A percentile compares a stretch with the other conserved stretches of the same genome.
Conservation (phyloP, 2,888 invertebrate species). For the Hyppa rectilinea region DNA sequence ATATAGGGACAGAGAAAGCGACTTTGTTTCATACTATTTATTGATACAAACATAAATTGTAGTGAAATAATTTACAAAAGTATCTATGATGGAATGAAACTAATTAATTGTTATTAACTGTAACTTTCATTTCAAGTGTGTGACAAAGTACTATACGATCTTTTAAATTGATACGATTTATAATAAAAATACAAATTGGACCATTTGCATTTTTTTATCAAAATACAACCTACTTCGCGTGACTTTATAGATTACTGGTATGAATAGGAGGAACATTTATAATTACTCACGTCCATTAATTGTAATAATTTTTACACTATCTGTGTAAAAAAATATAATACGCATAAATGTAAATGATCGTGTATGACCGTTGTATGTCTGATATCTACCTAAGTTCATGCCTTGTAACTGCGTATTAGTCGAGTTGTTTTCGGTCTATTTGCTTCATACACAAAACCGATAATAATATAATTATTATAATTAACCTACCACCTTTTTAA, state of each 20-base stretch:
- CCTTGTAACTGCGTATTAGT: slow-evolving; percentile 61
- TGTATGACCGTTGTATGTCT: slow-evolving; percentile 50
- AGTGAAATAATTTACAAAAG: not conserved
- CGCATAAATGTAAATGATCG: slow-evolving; percentile 44
- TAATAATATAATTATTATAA: slow-evolving; percentile 30
- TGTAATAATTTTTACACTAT: slow-evolving; percentile 42
- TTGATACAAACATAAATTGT: not conserved
- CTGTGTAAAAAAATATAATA: slow-evolving; percentile 48
- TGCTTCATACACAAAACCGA: slow-evolving; percentile 23
- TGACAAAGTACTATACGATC: slow-evolving; percentile 9
- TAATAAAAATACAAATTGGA: slow-evolving; percentile 25
- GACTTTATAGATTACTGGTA: slow-evolving; percentile 41
- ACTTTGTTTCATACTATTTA: too few species aligned
- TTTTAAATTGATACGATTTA: not conserved
- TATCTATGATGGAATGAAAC: not conserved
- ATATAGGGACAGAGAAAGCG: too few species aligned
- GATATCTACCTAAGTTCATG: slow-evolving; percentile 64
- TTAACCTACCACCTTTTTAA: slow-evolving; percentile 12
- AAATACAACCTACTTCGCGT: slow-evolving; percentile 43
- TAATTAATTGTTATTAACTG: not conserved
- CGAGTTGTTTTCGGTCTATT: slow-evolving; percentile 41
- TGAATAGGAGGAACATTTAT: slow-evolving; percentile 26
- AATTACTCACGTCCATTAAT: slow-evolving; percentile 39
- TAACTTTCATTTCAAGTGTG: slow-evolving; percentile 7
- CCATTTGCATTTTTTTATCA: slow-evolving; percentile 11